Percentiles rank a stretch among this genome's conserved stretches.
These are phyloP conservation scores for Puntigrus tetrazona DNA, from an alignment of 2,113 vertebrate species.

Conservation along the genomic window DNA sequence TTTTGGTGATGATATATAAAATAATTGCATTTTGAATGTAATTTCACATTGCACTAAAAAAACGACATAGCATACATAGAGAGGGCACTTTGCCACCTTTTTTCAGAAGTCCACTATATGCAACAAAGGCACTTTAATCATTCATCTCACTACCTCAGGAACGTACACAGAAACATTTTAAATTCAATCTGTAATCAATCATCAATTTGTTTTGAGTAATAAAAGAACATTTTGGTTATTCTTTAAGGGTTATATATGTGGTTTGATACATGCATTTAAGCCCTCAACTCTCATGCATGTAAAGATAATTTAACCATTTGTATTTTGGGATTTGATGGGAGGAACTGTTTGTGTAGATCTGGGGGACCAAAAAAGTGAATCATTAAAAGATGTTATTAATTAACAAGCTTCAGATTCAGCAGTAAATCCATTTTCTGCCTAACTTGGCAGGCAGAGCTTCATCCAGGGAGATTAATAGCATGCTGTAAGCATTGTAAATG, in stretches of 20 bases:
- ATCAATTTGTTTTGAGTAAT: conserved; percentile 13
- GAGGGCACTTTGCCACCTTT: not conserved
- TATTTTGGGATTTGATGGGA: not conserved
- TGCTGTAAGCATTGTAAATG: conserved; percentile 37
- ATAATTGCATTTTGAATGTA: not conserved
- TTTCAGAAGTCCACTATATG: not conserved
- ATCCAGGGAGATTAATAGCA: conserved; percentile 52
- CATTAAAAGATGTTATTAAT: conserved; percentile 9
- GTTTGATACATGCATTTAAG: not conserved
- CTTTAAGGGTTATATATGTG: not conserved
- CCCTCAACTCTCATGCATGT: conserved; percentile 9
- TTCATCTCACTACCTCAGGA: not conserved
- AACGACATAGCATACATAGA: not conserved
- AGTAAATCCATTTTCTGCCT: conserved; percentile 13
- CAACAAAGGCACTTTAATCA: not conserved
- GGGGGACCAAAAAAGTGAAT: not conserved
- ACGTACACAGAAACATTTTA: not conserved
- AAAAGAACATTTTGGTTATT: not conserved
- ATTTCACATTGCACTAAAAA: not conserved
- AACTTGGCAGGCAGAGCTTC: conserved; percentile 30
- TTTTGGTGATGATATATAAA: no score
- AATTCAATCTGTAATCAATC: conserved; percentile 14
- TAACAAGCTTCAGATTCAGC: conserved; percentile 21
- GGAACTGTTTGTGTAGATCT: not conserved
- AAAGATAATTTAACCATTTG: conserved; percentile 17